Conservation (phyloP, 2,797 vertebrate genomes). For the Alcedo atthis region DNA sequence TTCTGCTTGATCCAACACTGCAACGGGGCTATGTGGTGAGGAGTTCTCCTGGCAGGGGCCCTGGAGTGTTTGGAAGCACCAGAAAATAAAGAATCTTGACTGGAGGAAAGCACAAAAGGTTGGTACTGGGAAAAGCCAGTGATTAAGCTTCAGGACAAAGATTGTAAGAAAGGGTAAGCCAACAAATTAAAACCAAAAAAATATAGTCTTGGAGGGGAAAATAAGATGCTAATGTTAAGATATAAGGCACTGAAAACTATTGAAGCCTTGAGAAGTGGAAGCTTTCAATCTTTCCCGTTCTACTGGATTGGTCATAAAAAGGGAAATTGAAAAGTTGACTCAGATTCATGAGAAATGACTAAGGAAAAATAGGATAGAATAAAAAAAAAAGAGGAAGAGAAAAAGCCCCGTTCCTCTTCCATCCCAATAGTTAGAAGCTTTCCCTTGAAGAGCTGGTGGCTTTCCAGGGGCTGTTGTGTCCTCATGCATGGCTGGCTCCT, state of each 20-base stretch:
- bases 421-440: not conserved
- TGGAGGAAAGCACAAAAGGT: not conserved
- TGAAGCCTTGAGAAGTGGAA: not conserved
- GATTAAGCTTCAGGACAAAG: not conserved
- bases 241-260: not conserved
- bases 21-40: not conserved
- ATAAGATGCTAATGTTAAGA: not conserved
- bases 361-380: not conserved
- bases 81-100: not conserved
- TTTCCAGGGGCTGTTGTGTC: not conserved
- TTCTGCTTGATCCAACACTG: accelerated
- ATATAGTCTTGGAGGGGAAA: not conserved
- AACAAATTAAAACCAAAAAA: not conserved
- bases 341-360: not conserved
- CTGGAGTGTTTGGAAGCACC: not conserved
- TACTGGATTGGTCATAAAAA: not conserved
- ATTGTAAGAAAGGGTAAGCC: not conserved
- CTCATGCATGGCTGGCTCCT: not conserved
- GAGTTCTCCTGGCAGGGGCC: not conserved
- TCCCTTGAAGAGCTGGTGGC: not conserved
- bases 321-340: not conserved
- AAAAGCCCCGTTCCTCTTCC: not conserved
- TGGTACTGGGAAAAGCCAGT: not conserved
- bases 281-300: not conserved
- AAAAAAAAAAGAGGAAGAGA: not conserved